Conservation (phyloP, 2,888 invertebrate genomes). For the Chirona hameri region DNA sequence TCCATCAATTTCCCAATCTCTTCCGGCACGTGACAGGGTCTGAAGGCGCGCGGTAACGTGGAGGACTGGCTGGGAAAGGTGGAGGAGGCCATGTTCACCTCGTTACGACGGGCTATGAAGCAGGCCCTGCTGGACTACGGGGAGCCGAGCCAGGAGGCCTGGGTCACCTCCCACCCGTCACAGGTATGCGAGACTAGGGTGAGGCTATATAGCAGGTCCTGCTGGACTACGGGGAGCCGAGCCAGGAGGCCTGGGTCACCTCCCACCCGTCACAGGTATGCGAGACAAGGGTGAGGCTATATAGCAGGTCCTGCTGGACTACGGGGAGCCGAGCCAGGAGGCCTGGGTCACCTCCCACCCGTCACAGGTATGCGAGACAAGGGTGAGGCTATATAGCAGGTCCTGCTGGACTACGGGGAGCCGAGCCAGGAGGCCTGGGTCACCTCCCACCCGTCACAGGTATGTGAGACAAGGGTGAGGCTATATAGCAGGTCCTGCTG, state of each 20-base stretch:
- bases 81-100: constrained; percentile 81
- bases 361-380: background rate
- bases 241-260: background rate
- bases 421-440: background rate
- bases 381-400: background rate
- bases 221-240: background rate
- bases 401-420: background rate
- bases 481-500: too few species aligned
- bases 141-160: background rate
- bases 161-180: background rate
- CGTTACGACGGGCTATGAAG: constrained; percentile 54
- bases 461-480: background rate
- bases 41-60: constrained; percentile 72
- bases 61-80: constrained; percentile 91
- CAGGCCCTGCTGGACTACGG: background rate
- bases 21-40: background rate
- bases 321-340: background rate
- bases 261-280: background rate
- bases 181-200: background rate
- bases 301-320: background rate
- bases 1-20: background rate
- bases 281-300: background rate
- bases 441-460: background rate
- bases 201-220: background rate
- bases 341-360: background rate